Evolutionary conservation across 2,888 invertebrate genomes (phyloP), one percentile per base, ranked within the genome.

Genomic region (Hyposoter dolosus): DNA sequence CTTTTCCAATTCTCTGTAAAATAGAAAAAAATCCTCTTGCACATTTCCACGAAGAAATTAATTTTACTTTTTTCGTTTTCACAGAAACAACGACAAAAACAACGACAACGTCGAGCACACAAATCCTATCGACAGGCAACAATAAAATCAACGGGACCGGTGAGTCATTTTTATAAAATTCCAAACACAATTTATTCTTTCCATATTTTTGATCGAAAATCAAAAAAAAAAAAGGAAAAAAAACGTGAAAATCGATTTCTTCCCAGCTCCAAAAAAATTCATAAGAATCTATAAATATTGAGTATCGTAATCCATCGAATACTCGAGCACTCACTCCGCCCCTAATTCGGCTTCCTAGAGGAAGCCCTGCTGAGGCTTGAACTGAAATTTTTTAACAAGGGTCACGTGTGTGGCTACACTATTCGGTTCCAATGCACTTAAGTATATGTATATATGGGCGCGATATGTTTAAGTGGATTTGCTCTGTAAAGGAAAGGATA

Each of bases 31-130:
- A 17, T 15, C 12, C 9, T 32, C 28, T 74, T 10, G 6, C 43
- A 23, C 6, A 5, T 2, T 15, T 6, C 12, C 1, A 9, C 9
- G 9, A 69, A 0, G 3, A 47, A 69, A 45, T 28, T 69, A 7
- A 69, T 47, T 28, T 6, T 12, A 28, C 23, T 15, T 10, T 56
- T 74, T 53, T 40, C 43, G 47, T 53, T 71, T 76, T 86, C 90
- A 12, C 89, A 93, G 92, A 91, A 88, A 93, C 90, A 81, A 94
- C 93, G 75, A 92, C 93, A 82, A 93, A 91, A 86, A 92, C 90
- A 82, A 92, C 89, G 80, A 92, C 90, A 17, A 91, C 92, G 74
- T 90, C 91, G 71, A 92, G 91, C 53, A 91, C 91, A 4, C 91
- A 91, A 45, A 89, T 92, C 75, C 82, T 92, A 81, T 88, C 93